These are phyloP conservation scores for Antigone vipio DNA, from an alignment of 2,113 vertebrate species.

Conservation along the genomic window DNA sequence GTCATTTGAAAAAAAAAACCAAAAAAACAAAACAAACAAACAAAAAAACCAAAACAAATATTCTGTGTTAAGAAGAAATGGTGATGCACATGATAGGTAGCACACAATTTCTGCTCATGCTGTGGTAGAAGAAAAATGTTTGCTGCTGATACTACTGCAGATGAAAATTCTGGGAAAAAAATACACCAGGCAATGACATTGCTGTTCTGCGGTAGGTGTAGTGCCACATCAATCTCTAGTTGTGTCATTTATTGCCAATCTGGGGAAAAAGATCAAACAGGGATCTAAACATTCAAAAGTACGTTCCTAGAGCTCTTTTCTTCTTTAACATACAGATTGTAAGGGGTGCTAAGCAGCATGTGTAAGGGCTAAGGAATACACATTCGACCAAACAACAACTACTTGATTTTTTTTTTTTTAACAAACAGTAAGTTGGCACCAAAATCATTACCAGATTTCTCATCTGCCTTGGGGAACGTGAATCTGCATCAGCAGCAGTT, in stretches of 20 bases:
- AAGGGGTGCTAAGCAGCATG: neutral
- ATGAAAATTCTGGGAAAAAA: neutral
- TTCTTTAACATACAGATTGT: neutral
- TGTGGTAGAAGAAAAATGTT: neutral
- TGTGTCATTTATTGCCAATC: neutral
- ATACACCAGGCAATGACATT: neutral
- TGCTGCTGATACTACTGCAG: neutral
- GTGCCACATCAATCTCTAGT: neutral
- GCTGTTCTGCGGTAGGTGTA: neutral
- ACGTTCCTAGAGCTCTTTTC: neutral
- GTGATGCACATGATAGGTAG: neutral
- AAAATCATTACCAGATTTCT: neutral
- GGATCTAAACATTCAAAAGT: neutral
- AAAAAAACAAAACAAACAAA: neutral
- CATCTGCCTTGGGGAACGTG: neutral
- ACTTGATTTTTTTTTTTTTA: neutral
- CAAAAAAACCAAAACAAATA: neutral
- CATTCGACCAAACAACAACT: neutral
- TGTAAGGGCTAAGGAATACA: neutral
- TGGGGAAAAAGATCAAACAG: neutral
- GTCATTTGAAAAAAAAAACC: neutral
- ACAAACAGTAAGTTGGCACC: neutral
- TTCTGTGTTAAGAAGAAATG: neutral
- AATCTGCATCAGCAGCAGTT: neutral
- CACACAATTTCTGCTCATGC: neutral